A percentile compares a stretch with the other conserved stretches of the same genome.
Conservation (phyloP, 2,888 invertebrate species). For the Xylota segnis region DNA sequence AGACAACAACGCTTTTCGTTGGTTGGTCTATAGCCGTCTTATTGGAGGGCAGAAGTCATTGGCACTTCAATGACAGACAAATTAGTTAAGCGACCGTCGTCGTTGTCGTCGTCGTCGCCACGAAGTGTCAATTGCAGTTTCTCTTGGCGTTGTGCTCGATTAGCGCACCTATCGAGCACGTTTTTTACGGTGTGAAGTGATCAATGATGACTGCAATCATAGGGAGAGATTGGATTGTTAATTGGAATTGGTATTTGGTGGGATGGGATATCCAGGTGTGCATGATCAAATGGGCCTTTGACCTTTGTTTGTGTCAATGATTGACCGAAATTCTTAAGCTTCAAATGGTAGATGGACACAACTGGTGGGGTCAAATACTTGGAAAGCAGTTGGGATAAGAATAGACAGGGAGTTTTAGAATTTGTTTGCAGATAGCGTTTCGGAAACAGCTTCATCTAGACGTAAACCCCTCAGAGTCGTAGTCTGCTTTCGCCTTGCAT, state of each 20-base stretch:
- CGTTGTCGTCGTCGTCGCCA: neutral
- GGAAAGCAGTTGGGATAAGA: no score
- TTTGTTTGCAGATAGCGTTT: no score
- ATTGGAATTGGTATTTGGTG: slow-evolving; percentile 1
- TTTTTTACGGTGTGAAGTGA: slow-evolving; percentile 6
- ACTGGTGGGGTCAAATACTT: no score
- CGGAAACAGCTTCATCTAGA: no score
- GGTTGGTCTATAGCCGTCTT: neutral
- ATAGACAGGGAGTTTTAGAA: no score
- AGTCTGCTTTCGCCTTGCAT: no score
- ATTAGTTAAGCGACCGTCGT: slow-evolving; percentile 4
- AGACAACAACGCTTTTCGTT: neutral
- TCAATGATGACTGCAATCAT: slow-evolving; percentile 13
- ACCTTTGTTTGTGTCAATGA: neutral
- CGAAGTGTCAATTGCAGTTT: slow-evolving; percentile 15
- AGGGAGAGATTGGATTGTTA: neutral
- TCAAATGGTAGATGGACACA: no score
- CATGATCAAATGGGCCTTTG: slow-evolving; percentile 2
- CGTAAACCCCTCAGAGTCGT: no score
- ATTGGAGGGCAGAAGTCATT: slow-evolving; percentile 39
- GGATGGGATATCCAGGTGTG: neutral
- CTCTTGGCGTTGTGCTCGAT: neutral
- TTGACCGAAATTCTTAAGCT: neutral
- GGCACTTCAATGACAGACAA: slow-evolving; percentile 20
- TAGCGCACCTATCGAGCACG: neutral